A percentile compares a stretch with the other conserved stretches of the same genome.
Evolutionary conservation across 2,113 vertebrate species (phyloP).

Genomic region (Oncorhynchus keta): DNA sequence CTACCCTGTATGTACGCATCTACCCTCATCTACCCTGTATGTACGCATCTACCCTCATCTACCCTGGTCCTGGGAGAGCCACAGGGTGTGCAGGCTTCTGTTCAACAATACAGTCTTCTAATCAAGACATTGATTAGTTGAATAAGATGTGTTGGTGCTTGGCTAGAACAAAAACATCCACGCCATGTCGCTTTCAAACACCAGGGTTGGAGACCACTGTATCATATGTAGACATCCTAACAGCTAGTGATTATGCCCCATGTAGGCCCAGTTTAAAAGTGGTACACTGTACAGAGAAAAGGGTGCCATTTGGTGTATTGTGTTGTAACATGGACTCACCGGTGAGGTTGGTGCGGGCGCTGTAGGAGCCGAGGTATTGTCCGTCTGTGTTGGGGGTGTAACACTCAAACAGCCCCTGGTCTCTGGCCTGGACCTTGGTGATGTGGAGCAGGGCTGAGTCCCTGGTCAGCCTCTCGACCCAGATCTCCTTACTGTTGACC

Average conservation of each 20-base stretch:
- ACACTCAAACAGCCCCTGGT: constrained; percentile 80
- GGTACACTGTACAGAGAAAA: too few relatives aligned
- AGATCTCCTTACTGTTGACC: constrained; percentile 83
- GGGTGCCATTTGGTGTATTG: not conserved
- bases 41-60: too few relatives aligned
- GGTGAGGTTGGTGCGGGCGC: constrained; percentile 83
- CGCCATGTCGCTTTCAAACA: too few relatives aligned
- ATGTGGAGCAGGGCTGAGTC: constrained; percentile 85
- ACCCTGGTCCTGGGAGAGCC: not conserved
- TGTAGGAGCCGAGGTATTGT: constrained; percentile 77
- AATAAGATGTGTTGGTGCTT: too few relatives aligned
- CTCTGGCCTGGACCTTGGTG: constrained; percentile 82
- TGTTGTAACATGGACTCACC: constrained; percentile 73
- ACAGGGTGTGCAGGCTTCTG: not conserved
- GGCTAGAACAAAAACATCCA: too few relatives aligned
- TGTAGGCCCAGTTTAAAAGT: too few relatives aligned
- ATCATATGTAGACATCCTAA: too few relatives aligned
- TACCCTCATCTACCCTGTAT: too few relatives aligned
- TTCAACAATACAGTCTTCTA: not conserved
- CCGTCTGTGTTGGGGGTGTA: constrained; percentile 82
- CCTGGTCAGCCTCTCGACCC: constrained; percentile 82
- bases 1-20: too few relatives aligned
- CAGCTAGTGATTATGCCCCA: too few relatives aligned
- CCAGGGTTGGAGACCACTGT: not conserved
- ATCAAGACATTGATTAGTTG: not conserved